phyloP scores from a whole-genome alignment of 2,888 invertebrate genomes.

The Sylvicola fuscatus region DNA sequence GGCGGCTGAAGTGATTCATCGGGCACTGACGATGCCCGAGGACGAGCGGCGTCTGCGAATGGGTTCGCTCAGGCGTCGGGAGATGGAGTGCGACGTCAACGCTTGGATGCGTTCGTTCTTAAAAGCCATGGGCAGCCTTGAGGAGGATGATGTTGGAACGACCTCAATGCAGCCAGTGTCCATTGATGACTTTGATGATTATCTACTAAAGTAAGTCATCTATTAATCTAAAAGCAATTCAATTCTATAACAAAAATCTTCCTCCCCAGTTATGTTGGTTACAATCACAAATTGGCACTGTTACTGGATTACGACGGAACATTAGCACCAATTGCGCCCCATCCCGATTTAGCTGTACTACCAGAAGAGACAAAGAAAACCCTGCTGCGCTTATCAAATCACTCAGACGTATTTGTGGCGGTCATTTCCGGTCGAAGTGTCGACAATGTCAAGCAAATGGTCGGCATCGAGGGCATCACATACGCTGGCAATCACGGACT shows the following conservation, averaged over 20 bases:
- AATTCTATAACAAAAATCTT: neutral
- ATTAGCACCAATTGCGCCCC: constrained; percentile 70
- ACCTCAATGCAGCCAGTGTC: constrained; percentile 80
- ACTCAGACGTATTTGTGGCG: constrained; percentile 71
- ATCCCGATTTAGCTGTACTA: constrained; percentile 72
- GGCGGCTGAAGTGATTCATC: constrained; percentile 70
- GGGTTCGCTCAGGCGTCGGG: constrained; percentile 63
- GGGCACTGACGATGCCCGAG: constrained; percentile 76
- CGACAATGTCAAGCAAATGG: constrained; percentile 75
- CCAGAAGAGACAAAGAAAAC: constrained; percentile 71
- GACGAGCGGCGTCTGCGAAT: constrained; percentile 70
- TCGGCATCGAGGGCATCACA: constrained; percentile 75
- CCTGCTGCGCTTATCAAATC: constrained; percentile 59
- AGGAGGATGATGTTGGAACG: constrained; percentile 64
- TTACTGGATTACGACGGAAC: constrained; percentile 78
- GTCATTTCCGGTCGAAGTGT: constrained; percentile 74
- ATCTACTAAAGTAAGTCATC: constrained; percentile 53
- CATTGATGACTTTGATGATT: constrained; percentile 77
- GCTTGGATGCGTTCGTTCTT: constrained; percentile 79
- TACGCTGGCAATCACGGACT: constrained; percentile 80
- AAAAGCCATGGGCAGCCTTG: constrained; percentile 68
- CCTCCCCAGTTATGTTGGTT: constrained; percentile 52
- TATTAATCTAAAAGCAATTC: neutral
- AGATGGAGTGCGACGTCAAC: constrained; percentile 65
- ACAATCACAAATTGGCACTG: constrained; percentile 64